These are phyloP conservation scores for Meleagris gallopavo DNA, from an alignment of 2,113 vertebrate genomes.

Conservation along the genomic window DNA sequence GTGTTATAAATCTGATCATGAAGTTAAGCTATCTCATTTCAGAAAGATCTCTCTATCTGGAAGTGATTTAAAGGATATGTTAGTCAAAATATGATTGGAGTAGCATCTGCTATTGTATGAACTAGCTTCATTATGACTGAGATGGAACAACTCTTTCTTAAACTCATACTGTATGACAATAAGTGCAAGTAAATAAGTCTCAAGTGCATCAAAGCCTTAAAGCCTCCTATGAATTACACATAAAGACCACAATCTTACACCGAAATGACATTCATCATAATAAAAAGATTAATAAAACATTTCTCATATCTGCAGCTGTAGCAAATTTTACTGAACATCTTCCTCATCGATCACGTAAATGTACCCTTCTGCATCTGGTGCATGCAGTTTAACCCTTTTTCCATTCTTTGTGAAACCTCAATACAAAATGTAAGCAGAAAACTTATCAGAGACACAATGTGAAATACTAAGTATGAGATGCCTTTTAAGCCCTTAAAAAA, in stretches of 20 bases:
- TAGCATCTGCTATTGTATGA: not conserved
- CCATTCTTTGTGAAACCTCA: fast-evolving
- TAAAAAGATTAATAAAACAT: not conserved
- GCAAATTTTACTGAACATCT: not conserved
- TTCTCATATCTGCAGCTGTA: not conserved
- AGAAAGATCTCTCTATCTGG: not conserved
- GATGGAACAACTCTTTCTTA: not conserved
- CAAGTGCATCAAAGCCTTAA: not conserved
- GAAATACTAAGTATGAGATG: not conserved
- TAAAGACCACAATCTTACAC: not conserved
- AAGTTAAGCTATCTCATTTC: not conserved
- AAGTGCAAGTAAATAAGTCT: not conserved
- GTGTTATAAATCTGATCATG: not conserved
- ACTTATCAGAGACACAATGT: not conserved
- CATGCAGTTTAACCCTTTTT: not conserved
- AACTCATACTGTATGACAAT: not conserved
- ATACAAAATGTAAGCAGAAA: not conserved
- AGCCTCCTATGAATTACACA: not conserved
- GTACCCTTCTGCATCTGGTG: not conserved
- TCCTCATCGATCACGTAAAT: not conserved
- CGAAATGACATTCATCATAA: not conserved
- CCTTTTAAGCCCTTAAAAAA: not conserved
- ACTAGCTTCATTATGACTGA: not conserved
- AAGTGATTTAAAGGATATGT: not conserved
- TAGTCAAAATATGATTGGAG: not conserved